Percentiles rank a stretch among this genome's conserved stretches.
These are phyloP conservation scores for Ammodytes marinus DNA, from an alignment of 2,113 vertebrate genomes.

Conservation along the genomic window DNA sequence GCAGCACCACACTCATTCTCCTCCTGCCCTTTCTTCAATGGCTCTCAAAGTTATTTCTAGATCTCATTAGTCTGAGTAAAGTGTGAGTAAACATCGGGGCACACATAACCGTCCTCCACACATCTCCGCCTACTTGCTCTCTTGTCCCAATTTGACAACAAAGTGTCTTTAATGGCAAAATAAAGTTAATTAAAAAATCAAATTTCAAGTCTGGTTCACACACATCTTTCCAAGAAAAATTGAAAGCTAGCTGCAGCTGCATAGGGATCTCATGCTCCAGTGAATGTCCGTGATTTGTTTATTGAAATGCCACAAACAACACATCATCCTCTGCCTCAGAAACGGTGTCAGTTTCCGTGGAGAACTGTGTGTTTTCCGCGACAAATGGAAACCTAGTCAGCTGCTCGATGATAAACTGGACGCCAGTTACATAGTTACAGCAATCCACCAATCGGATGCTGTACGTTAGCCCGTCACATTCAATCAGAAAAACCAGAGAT, in stretches of 20 bases:
- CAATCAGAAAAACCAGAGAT: slow-evolving; percentile 37
- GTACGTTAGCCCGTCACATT: neutral
- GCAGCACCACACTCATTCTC: slow-evolving; percentile 5
- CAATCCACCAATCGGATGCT: slow-evolving; percentile 50
- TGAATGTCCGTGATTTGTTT: slow-evolving; percentile 20
- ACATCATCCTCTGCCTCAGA: neutral
- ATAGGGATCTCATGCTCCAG: neutral
- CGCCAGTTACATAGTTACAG: slow-evolving; percentile 42
- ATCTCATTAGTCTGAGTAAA: slow-evolving; percentile 39
- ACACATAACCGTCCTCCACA: slow-evolving; percentile 16
- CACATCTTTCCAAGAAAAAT: neutral
- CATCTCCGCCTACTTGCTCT: neutral
- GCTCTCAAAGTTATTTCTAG: neutral
- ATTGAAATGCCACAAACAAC: slow-evolving; percentile 19
- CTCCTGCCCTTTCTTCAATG: neutral
- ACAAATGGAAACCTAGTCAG: slow-evolving; percentile 1
- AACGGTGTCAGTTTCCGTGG: neutral
- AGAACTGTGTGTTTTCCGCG: neutral
- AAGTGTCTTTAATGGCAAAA: slow-evolving; percentile 41
- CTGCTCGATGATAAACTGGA: slow-evolving; percentile 13
- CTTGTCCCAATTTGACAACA: slow-evolving; percentile 25
- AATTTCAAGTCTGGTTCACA: slow-evolving; percentile 31
- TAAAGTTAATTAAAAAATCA: slow-evolving; percentile 43
- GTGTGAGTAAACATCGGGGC: slow-evolving; percentile 22
- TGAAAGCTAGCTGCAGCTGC: neutral